Base-by-base conservation (phyloP, 2,113 vertebrate genomes). In the Mirounga angustirostris region DNA sequence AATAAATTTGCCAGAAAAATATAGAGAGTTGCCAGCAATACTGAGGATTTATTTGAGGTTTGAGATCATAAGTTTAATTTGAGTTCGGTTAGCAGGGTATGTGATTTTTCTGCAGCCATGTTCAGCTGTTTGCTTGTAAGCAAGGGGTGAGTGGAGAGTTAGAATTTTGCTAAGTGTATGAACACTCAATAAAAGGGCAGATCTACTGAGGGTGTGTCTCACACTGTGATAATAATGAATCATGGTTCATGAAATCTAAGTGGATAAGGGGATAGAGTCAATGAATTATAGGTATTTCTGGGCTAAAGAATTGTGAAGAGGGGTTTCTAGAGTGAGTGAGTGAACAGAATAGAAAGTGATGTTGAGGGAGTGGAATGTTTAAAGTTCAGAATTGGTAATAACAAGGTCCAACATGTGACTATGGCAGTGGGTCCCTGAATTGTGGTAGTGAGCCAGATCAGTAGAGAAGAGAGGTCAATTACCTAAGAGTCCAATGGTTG, bases 1-100 rank as follows among this genome's bases (percentile, higher is more conserved):
- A 80, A 81, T 96, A 67, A 89, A 89, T 63, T 85, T 13, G n/a
- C 10, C 33, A 92, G 91, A 83, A 90, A 93, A 80, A 80, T 59
- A 56, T 2, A 61, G 1, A 74, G 21, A 69, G 2, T 71, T 94
- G 30, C 56, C 28, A 82, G 30, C 6, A 94, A 59, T 94, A 58
- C 3, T 24, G 24, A 95, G 19, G 13, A 43, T 81, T 96, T 95
- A 71, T 95, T 83, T 80, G 89, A 85, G 36, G 43, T 50, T 87
- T 30, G 26, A 83, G 28, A 79, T 86, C 61, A 78, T 73, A 79
- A 78, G 78, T 65, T 71, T 59, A 69, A 95, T 74, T 63, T 84
- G 40, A 80, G 85, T 67, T 87, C 30, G 28, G 19, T 65, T 69
- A 40, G n/a, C 22, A 59, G 52, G 14, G 15, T 87, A 6, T 79